Percentiles rank a stretch among this genome's conserved stretches.
Conservation (phyloP, 1,140 invertebrate species). For the Meloidogyne hapla region DNA sequence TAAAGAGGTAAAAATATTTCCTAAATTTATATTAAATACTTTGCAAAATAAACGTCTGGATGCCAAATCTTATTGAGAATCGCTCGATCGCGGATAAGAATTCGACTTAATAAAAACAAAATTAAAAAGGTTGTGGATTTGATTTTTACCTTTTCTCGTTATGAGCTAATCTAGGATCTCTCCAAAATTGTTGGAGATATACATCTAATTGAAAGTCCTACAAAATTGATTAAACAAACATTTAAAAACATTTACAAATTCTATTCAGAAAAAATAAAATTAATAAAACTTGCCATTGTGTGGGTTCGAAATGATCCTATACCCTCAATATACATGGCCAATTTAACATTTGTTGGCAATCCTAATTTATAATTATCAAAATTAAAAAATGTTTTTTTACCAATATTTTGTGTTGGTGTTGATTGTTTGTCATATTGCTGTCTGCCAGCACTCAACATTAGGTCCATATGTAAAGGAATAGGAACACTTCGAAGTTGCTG, state of each 20-base stretch:
- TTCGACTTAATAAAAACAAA: conserved; percentile 63
- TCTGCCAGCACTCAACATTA: conserved; percentile 55
- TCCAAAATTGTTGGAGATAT: conserved; percentile 70
- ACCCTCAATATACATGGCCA: conserved; percentile 63
- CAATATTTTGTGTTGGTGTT: conserved; percentile 53
- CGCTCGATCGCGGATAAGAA: conserved; percentile 70
- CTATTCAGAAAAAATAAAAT: too few relatives aligned
- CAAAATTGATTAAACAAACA: conserved; percentile 23
- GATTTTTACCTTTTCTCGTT: conserved; percentile 54
- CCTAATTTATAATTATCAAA: too few relatives aligned
- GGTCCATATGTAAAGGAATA: conserved; percentile 57
- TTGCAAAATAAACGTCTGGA: conserved; percentile 64
- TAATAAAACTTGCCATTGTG: conserved; percentile 50
- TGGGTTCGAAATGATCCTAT: conserved; percentile 58
- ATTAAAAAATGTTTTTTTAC: too few relatives aligned
- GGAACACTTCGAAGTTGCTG: conserved; percentile 39
- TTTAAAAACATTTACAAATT: not conserved
- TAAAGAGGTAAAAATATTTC: too few relatives aligned
- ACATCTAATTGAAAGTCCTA: conserved; percentile 72
- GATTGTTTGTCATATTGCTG: conserved; percentile 59
- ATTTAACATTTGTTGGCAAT: conserved; percentile 54
- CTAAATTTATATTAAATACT: conserved; percentile 44
- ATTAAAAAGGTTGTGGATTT: not conserved
- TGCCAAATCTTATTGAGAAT: conserved; percentile 66
- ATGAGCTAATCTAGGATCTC: conserved; percentile 67